Percentiles rank a stretch among this genome's conserved stretches.
These are phyloP conservation scores for Drosophila saltans DNA, from an alignment of 1,140 invertebrate species.

Conservation along the genomic window DNA sequence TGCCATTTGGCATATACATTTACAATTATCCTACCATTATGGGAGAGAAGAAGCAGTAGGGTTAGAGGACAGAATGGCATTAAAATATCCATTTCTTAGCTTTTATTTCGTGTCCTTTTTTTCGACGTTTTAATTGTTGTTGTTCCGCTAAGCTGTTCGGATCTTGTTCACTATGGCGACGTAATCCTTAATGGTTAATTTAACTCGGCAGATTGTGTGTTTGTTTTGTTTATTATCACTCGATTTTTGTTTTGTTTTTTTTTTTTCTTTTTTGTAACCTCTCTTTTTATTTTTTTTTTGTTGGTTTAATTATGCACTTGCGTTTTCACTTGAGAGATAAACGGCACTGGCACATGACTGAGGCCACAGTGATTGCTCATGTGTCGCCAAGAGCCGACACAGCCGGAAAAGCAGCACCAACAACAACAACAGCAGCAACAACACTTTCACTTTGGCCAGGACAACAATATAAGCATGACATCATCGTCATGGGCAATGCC, in stretches of 20 bases:
- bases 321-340: conserved; percentile 55
- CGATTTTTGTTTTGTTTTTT: conserved; percentile 18
- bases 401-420: background rate
- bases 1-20: conserved; percentile 3
- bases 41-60: conserved; percentile 37
- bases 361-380: conserved; percentile 54
- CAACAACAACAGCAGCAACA: conserved; percentile 35
- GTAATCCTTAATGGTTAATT: conserved; percentile 55
- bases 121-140: conserved; percentile 35
- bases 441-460: conserved; percentile 66
- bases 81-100: conserved; percentile 62
- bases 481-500: conserved; percentile 55
- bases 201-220: conserved; percentile 41
- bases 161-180: background rate
- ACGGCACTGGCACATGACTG: conserved; percentile 48
- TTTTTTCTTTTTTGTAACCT: background rate
- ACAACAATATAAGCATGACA: conserved; percentile 55
- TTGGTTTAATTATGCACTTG: conserved; percentile 24
- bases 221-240: conserved; percentile 22
- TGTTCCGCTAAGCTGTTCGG: conserved; percentile 35
- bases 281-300: conserved; percentile 1
- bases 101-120: conserved; percentile 4
- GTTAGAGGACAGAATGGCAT: conserved; percentile 40
- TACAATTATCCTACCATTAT: conserved; percentile 53
- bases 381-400: conserved; percentile 37